Evolutionary conservation across 2,888 invertebrate species (phyloP), one percentile per base, ranked within the genome.

Genomic region (Slavum lentiscoides): DNA sequence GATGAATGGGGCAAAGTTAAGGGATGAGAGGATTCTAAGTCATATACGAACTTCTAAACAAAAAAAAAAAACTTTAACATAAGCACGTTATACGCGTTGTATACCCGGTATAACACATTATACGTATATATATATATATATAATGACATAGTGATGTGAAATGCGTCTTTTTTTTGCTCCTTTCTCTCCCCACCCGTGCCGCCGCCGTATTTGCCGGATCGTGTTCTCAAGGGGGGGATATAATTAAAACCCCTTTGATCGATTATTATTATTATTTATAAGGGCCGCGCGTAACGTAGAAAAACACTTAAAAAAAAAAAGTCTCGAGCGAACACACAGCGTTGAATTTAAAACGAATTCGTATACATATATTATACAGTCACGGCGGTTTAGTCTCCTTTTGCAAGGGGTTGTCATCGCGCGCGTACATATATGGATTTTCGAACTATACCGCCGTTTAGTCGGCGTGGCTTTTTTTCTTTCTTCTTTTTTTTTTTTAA

Each of bases 201-300:
- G n/a, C n/a, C n/a, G n/a, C n/a, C n/a, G n/a, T n/a, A n/a, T n/a
- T n/a, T n/a, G 59, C 66, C 19, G 19, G 58, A 67, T 75, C 67
- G 61, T 43, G 67, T 67, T 58, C 19, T 23, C 19, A 13, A 75
- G 43, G 21, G 43, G 21, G 75, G 67, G 43, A 72, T 37, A 39
- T 67, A 67, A 75, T 74, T 75, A 75, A 61, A 67, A 59, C 21
- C 58, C 30, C 43, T 30, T 67, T 23, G 23, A 59, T 19, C 75
- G 58, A 67, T 67, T 58, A 58, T 67, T 66, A 30, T 30, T 30
- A 30, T 30, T 30, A 30, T 30, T 30, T 30, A 30, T 30, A 30
- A 30, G 30, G 30, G 30, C 4, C 30, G 30, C 30, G 30, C 66
- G 58, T 67, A 74, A 67, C 37, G 43, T 43, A 30, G 43, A 55